Evolutionary conservation across 2,888 invertebrate species (phyloP), one percentile per base, ranked within the genome.

Genomic region (Melanostoma mellinum): DNA sequence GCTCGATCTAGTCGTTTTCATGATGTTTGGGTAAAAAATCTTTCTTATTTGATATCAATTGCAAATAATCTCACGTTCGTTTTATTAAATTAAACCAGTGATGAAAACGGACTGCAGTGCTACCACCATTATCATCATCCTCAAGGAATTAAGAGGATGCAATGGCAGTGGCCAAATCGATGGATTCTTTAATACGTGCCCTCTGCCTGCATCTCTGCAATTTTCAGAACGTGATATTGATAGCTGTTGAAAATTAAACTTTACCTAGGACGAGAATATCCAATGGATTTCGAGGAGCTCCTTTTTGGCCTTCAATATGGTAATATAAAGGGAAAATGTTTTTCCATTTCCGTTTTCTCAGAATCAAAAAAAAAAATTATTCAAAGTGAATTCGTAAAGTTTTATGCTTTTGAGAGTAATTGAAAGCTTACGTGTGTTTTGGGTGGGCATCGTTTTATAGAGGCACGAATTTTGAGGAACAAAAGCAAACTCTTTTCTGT

Each of bases 41-140:
- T 32, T 1, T 3, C 42, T 60, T 6, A 48, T 20, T 52, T 48
- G 52, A 68, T 73, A 68, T 69, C 75, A 75, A 80, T 75, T 80
- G 56, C 53, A 63, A 75, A 80, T 58, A 71, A 52, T 71, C 58
- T 75, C 79, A 80, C 79, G 79, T 75, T 75, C 58, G 42, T 36
- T 69, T 58, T 65, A 80, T 80, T 69, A 63, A 80, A 80, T 75
- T 44, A 53, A 75, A 80, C 68, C 63, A 40, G 46, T 53, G 60
- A 67, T 60, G 65, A 58, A 36, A 75, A 69, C 6, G 52, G 46
- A 74, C 36, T 38, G 68, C 44, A 44, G 46, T 33, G 33, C 63
- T 8, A 69, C 50, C 36, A 58, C 20, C 38, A 65, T 50, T 10
- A 33, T 2, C 35, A 35, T 33, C 58, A 60, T n/a, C 32, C 10